These are phyloP conservation scores for Leptonema lineaticorne DNA, from an alignment of 1,140 invertebrate species.

Conservation along the genomic window DNA sequence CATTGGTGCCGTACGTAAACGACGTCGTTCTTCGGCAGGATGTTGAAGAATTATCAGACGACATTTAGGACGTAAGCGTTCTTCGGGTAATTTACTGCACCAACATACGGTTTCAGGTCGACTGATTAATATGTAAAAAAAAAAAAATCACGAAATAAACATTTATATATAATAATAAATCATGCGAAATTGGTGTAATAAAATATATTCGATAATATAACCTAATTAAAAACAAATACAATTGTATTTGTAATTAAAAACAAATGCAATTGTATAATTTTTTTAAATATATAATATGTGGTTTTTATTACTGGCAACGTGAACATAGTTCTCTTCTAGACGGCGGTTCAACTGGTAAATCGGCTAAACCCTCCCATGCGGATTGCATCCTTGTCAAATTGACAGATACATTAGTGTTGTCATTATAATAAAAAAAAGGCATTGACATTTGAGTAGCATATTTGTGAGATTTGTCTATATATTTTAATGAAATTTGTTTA, in stretches of 20 bases:
- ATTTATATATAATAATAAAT: no score
- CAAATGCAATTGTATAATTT: not conserved
- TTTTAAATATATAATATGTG: no score
- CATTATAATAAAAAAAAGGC: not conserved
- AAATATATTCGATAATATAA: no score
- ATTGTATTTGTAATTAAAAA: not conserved
- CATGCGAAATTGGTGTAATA: no score
- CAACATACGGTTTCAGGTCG: slow-evolving; percentile 86
- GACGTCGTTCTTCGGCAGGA: slow-evolving; percentile 88
- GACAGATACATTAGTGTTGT: not conserved
- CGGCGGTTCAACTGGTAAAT: slow-evolving; percentile 3
- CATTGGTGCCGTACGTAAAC: slow-evolving; percentile 87
- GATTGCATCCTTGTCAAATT: slow-evolving; percentile 5
- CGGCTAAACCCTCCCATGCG: not conserved
- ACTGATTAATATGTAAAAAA: slow-evolving; percentile 52
- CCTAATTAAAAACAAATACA: not conserved
- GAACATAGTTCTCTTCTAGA: not conserved
- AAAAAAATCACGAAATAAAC: not conserved
- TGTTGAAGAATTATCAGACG: slow-evolving; percentile 85
- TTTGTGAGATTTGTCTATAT: no score
- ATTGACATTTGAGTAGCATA: not conserved
- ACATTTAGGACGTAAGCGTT: slow-evolving; percentile 66
- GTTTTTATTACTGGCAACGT: slow-evolving; percentile 3
- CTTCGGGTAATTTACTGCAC: slow-evolving; percentile 77
- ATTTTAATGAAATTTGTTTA: no score